These are phyloP conservation scores for Darevskia nairensis DNA, from an alignment of 2,797 vertebrate genomes.

Conservation along the genomic window DNA sequence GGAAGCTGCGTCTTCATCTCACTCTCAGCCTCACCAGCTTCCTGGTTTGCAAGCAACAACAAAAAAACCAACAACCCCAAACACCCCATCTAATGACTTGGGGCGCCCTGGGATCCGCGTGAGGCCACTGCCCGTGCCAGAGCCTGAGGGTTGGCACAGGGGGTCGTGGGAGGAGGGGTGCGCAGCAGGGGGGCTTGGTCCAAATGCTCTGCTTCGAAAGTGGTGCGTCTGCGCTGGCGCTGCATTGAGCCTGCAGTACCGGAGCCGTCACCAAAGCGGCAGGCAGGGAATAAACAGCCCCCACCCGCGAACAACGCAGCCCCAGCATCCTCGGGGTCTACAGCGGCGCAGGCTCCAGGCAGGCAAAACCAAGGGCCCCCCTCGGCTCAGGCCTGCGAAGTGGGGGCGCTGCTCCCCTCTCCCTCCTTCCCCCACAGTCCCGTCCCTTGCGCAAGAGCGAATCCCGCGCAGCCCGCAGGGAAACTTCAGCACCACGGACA, in stretches of 20 bases:
- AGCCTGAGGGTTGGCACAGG: not conserved
- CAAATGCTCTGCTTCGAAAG: not conserved
- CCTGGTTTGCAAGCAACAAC: not conserved
- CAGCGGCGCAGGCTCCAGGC: not conserved
- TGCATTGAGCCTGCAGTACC: constrained; percentile 32
- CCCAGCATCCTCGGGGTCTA: not conserved
- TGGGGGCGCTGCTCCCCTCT: too few relatives aligned
- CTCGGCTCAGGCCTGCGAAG: not conserved
- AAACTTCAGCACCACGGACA: constrained; percentile 11
- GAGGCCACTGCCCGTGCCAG: not conserved
- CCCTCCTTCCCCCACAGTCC: not conserved
- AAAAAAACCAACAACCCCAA: not conserved
- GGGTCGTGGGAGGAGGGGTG: not conserved
- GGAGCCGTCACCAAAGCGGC: constrained; percentile 1
- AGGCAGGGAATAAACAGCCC: not conserved
- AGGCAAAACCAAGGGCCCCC: not conserved
- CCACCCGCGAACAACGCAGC: not conserved
- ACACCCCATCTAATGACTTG: not conserved
- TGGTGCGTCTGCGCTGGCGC: constrained; percentile 16
- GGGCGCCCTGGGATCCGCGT: fast-evolving
- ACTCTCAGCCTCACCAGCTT: constrained; percentile 18
- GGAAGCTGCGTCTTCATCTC: not conserved
- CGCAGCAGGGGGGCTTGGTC: constrained; percentile 50
- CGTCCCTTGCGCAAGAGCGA: not conserved
- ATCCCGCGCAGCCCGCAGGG: not conserved